Evolutionary conservation across 2,113 vertebrate genomes (phyloP).

Genomic region (Macrotus californicus): DNA sequence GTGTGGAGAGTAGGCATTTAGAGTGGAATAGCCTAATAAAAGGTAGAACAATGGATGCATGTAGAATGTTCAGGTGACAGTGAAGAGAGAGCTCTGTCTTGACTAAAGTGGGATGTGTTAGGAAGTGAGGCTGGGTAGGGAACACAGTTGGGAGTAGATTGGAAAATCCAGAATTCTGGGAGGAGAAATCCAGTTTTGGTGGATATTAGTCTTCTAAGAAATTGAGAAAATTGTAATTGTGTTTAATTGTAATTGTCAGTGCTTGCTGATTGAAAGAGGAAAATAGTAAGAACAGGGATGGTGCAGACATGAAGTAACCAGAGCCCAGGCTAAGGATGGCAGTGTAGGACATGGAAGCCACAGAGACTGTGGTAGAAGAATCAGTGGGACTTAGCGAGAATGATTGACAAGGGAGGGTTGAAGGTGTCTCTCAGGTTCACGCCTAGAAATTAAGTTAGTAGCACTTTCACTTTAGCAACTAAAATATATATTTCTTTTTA

Average conservation of each 20-base stretch:
- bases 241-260: not conserved
- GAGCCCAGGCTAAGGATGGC: not conserved
- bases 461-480: not conserved
- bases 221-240: not conserved
- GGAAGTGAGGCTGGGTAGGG: not conserved
- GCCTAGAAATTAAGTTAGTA: not conserved
- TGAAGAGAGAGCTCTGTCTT: not conserved
- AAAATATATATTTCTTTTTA: not conserved
- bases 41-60: not conserved
- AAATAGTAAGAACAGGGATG: not conserved
- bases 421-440: not conserved
- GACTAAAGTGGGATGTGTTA: not conserved
- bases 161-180: not conserved
- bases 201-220: not conserved
- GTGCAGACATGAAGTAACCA: not conserved
- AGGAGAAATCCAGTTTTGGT: not conserved
- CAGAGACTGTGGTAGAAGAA: not conserved
- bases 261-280: not conserved
- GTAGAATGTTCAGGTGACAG: not conserved
- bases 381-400: not conserved
- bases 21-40: not conserved
- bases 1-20: not conserved
- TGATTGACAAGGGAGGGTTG: not conserved
- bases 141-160: not conserved
- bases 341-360: not conserved